These are phyloP conservation scores for Eristalis tenax DNA, from an alignment of 2,888 invertebrate genomes.

Conservation along the genomic window DNA sequence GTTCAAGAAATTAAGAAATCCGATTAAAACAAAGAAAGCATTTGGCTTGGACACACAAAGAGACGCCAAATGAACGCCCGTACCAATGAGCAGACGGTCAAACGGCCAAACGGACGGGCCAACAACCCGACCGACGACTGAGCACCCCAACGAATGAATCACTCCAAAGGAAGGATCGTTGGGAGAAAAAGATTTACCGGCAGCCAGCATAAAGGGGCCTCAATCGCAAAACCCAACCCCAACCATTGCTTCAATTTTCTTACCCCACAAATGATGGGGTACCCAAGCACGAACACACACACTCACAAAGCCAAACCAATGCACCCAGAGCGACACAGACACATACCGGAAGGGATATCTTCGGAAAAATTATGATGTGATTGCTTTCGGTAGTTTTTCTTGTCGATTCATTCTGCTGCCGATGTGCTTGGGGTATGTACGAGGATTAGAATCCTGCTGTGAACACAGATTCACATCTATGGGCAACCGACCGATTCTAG, in stretches of 20 bases:
- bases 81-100: not conserved
- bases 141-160: constrained; percentile 38
- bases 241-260: not conserved
- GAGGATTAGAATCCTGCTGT: constrained; percentile 51
- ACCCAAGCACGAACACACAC: not conserved
- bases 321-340: not conserved
- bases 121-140: not conserved
- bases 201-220: constrained; percentile 21
- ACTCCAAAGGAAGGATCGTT: constrained; percentile 52
- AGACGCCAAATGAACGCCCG: not conserved
- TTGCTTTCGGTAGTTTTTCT: constrained; percentile 58
- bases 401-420: constrained; percentile 3
- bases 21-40: constrained; percentile 68
- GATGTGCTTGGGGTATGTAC: constrained; percentile 9
- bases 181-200: constrained; percentile 54
- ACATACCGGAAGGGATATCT: constrained; percentile 32
- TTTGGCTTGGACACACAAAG: constrained; percentile 39
- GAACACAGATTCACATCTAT: constrained; percentile 23
- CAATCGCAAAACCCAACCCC: not conserved
- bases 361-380: constrained; percentile 68
- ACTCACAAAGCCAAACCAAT: not conserved
- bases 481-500: not conserved
- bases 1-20: constrained; percentile 70
- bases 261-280: not conserved
- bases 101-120: not conserved